Evolutionary conservation across 2,888 invertebrate genomes (phyloP).

Genomic region (Sacculina carcini): DNA sequence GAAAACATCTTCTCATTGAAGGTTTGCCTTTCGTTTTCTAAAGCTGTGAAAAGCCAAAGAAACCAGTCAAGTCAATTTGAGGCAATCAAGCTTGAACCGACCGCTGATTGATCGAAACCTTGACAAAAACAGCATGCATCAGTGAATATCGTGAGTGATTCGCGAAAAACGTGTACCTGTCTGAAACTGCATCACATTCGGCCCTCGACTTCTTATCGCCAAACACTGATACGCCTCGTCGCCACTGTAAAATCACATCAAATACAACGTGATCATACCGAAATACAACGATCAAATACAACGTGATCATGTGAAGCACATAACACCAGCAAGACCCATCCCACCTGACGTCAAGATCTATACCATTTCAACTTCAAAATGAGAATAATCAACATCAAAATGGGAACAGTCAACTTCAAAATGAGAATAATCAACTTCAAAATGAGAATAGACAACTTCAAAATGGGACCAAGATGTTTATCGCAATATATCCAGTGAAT

Average conservation of each 20-base stretch:
- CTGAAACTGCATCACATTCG: slow-evolving; percentile 33
- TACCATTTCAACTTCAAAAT: not conserved
- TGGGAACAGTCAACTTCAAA: too few species aligned
- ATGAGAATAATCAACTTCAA: too few species aligned
- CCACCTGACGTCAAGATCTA: not conserved
- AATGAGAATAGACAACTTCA: too few species aligned
- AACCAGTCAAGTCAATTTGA: too few species aligned
- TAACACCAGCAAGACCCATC: not conserved
- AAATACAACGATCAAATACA: not conserved
- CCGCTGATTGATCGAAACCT: too few species aligned
- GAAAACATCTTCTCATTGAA: too few species aligned
- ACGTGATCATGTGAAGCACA: not conserved
- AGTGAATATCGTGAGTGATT: not conserved
- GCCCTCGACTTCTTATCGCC: slow-evolving; percentile 29
- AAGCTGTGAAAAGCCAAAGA: too few species aligned
- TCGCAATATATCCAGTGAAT: too few species aligned
- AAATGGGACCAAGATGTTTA: too few species aligned
- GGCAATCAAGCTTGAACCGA: too few species aligned
- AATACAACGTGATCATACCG: not conserved
- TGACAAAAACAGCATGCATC: too few species aligned
- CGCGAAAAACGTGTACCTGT: slow-evolving; percentile 22
- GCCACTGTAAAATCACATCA: slow-evolving; percentile 21
- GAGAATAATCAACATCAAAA: not conserved
- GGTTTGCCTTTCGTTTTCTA: too few species aligned
- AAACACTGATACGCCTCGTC: slow-evolving; percentile 32